These are phyloP conservation scores for Callosobruchus maculatus DNA, from an alignment of 2,888 invertebrate species.

Conservation along the genomic window DNA sequence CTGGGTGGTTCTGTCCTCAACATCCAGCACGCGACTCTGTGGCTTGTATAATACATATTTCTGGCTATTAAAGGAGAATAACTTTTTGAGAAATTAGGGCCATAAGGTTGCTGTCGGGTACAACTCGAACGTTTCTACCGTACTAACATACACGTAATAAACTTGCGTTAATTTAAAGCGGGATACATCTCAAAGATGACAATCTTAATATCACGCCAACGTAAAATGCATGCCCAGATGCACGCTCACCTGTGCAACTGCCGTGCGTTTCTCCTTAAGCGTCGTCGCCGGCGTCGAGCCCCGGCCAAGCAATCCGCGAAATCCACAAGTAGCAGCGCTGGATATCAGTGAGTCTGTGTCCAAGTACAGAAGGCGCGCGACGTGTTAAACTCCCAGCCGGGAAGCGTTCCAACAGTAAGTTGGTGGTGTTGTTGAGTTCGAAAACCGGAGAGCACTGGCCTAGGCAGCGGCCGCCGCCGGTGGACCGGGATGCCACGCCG, in stretches of 20 bases:
- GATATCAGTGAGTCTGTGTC: background rate
- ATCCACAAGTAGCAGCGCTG: background rate
- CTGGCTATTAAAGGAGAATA: no score
- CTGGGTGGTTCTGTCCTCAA: no score
- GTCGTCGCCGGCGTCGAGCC: background rate
- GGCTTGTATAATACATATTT: no score
- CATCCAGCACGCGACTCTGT: no score
- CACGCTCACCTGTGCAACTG: background rate
- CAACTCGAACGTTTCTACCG: no score
- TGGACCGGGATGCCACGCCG: slow-evolving; percentile 16
- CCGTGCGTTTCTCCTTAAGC: background rate
- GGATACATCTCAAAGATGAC: no score
- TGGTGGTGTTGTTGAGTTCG: background rate
- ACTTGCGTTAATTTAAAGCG: no score
- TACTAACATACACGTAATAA: no score
- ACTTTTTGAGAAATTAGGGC: no score
- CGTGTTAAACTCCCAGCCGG: background rate
- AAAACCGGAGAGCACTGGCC: slow-evolving; percentile 35
- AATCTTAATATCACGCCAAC: background rate
- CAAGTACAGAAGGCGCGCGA: background rate
- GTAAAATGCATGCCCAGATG: background rate
- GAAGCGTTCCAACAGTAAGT: background rate
- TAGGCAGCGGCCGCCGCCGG: slow-evolving; percentile 17
- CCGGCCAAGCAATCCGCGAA: background rate
- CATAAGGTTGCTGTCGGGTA: no score